These are phyloP conservation scores for Nymphicus hollandicus DNA, from an alignment of 2,113 vertebrate genomes.

Conservation along the genomic window DNA sequence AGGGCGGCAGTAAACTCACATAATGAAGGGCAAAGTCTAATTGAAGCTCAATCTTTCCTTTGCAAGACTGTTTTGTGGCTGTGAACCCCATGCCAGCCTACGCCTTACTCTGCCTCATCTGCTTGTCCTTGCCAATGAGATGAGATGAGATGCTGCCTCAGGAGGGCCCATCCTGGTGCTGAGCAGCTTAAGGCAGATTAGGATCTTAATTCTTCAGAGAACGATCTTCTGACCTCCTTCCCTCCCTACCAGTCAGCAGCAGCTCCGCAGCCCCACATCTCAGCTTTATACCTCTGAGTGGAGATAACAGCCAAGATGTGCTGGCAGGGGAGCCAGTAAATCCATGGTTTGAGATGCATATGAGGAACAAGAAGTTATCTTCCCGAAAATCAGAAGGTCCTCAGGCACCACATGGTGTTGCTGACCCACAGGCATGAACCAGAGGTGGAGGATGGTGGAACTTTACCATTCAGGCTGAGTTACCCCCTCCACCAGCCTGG, in stretches of 20 bases:
- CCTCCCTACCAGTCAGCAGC: background rate
- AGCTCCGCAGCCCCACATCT: background rate
- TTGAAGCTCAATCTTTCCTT: background rate
- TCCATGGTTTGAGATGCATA: fast-evolving
- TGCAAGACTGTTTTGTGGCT: background rate
- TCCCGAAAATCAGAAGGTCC: background rate
- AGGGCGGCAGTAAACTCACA: background rate
- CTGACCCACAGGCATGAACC: fast-evolving
- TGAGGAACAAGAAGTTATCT: fast-evolving
- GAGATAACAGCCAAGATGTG: background rate
- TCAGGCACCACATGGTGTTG: fast-evolving
- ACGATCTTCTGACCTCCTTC: slow-evolving; percentile 46
- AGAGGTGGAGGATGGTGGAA: fast-evolving
- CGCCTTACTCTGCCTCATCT: background rate
- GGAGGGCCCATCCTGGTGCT: background rate
- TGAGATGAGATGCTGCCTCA: slow-evolving; percentile 28
- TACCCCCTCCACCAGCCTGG: background rate
- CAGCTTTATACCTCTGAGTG: background rate
- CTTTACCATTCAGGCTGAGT: background rate
- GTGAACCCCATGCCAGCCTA: background rate
- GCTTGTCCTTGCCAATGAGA: background rate
- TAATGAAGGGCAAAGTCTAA: slow-evolving; percentile 21
- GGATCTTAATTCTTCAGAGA: slow-evolving; percentile 43
- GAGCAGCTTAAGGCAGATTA: slow-evolving; percentile 39
- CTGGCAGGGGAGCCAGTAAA: background rate